A percentile compares a stretch with the other conserved stretches of the same genome.
Evolutionary conservation across 2,797 vertebrate genomes (phyloP).

Genomic region (Manis javanica): DNA sequence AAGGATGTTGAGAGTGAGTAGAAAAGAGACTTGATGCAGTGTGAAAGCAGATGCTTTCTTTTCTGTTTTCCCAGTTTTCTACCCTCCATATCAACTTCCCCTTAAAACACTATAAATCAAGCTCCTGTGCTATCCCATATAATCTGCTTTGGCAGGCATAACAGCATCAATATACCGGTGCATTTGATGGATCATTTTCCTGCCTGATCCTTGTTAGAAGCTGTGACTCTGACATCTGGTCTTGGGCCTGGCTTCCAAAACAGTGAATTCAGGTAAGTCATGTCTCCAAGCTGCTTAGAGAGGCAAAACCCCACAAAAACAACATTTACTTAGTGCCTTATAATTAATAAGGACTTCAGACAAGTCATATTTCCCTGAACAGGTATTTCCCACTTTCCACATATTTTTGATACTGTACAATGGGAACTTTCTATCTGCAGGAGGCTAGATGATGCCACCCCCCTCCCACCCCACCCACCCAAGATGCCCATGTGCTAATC

Average conservation of each 20-base stretch:
- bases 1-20: slow-evolving; percentile 48
- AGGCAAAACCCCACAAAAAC: background rate
- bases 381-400: background rate
- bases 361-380: background rate
- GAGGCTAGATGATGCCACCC: background rate
- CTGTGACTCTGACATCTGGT: background rate
- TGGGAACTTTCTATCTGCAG: background rate
- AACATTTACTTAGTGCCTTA: background rate
- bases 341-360: background rate
- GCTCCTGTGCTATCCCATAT: background rate
- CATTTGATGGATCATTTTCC: background rate
- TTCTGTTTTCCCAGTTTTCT: background rate
- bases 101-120: background rate
- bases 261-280: background rate
- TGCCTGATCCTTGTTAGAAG: background rate
- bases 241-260: background rate
- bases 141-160: background rate
- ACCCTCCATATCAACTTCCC: background rate
- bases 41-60: background rate
- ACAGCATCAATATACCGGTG: background rate
- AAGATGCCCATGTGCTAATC: background rate
- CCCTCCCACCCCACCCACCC: too few relatives aligned
- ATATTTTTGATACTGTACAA: background rate
- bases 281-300: background rate
- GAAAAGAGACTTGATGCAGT: background rate